phyloP scores from a whole-genome alignment of 2,888 invertebrate genomes.

The Cosmopolites sordidus region DNA sequence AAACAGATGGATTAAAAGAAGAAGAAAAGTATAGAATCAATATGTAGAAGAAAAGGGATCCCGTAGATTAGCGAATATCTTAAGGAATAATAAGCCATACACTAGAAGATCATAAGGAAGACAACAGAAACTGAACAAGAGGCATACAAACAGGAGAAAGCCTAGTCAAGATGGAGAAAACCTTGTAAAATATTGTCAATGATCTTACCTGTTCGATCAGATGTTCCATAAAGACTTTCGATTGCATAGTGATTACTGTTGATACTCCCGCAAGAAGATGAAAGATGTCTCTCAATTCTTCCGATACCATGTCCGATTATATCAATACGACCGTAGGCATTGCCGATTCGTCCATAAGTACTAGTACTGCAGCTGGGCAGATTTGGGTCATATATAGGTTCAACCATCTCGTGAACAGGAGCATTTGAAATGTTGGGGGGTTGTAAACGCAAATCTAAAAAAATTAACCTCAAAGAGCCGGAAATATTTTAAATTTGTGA shows the following conservation, averaged over 20 bases:
- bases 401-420: constrained; percentile 23
- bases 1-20: too few relatives aligned
- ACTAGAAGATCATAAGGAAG: too few relatives aligned
- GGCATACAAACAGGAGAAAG: too few relatives aligned
- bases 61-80: too few relatives aligned
- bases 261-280: constrained; percentile 62
- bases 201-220: constrained; percentile 34
- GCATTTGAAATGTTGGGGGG: constrained; percentile 20
- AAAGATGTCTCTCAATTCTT: constrained; percentile 58
- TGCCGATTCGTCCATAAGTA: constrained; percentile 46
- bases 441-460: constrained; percentile 18
- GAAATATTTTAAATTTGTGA: too few relatives aligned
- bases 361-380: constrained; percentile 40
- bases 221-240: constrained; percentile 46
- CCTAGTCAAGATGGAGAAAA: too few relatives aligned
- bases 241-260: constrained; percentile 49
- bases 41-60: too few relatives aligned
- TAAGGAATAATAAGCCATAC: too few relatives aligned
- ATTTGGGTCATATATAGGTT: constrained; percentile 37
- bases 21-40: too few relatives aligned
- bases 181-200: too few relatives aligned
- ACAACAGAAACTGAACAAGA: too few relatives aligned
- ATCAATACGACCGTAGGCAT: constrained; percentile 54
- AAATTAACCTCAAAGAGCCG: not conserved
- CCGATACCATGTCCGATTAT: constrained; percentile 52